These are phyloP conservation scores for Eulemur rufifrons DNA, from an alignment of 2,113 vertebrate genomes.

Conservation along the genomic window DNA sequence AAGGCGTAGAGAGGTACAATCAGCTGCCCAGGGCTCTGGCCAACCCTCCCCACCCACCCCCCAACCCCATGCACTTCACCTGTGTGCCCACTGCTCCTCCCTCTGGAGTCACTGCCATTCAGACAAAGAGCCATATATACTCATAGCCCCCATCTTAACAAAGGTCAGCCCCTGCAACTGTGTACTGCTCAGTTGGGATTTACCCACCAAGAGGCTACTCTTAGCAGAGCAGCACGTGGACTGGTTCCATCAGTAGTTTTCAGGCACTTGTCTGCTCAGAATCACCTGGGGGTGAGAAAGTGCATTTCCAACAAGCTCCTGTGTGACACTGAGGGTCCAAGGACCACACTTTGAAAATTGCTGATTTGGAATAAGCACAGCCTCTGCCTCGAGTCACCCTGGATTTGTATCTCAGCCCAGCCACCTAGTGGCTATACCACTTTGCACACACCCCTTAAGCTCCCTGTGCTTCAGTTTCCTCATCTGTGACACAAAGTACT, in stretches of 20 bases:
- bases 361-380: not conserved
- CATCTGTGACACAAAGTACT: not conserved
- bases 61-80: not conserved
- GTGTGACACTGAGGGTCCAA: not conserved
- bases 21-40: not conserved
- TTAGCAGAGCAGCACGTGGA: accelerated
- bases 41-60: not conserved
- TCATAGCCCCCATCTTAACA: not conserved
- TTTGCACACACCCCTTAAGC: not conserved
- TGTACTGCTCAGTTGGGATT: not conserved
- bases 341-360: not conserved
- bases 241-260: not conserved
- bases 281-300: not conserved
- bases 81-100: accelerated
- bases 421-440: not conserved
- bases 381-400: not conserved
- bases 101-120: not conserved
- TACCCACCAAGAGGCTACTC: not conserved
- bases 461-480: not conserved
- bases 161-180: not conserved
- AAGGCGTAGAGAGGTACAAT: not conserved
- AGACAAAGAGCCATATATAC: not conserved
- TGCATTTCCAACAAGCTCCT: not conserved
- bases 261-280: not conserved
- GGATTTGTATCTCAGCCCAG: not conserved